These are phyloP conservation scores for Agrotis exclamationis DNA, from an alignment of 2,888 invertebrate species.

Conservation along the genomic window DNA sequence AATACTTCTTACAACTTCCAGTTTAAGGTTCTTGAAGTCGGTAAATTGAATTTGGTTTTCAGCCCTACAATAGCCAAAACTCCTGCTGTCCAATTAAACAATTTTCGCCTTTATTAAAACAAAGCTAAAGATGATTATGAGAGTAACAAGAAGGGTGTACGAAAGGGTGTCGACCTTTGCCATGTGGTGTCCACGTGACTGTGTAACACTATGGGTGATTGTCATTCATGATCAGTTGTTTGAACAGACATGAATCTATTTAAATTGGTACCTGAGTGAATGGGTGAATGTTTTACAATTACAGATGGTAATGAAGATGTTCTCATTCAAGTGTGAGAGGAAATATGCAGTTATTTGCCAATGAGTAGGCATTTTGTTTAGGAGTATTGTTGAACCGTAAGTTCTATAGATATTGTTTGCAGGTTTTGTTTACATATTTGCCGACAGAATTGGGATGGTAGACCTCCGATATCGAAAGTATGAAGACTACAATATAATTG, in stretches of 20 bases:
- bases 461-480: neutral
- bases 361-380: constrained; percentile 3
- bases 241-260: constrained; percentile 63
- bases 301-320: constrained; percentile 46
- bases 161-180: constrained; percentile 77
- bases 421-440: neutral
- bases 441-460: neutral
- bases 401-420: neutral
- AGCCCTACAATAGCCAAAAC: neutral
- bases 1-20: neutral
- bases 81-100: constrained; percentile 4
- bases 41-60: constrained; percentile 19
- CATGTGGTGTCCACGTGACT: constrained; percentile 77
- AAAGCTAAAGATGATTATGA: neutral
- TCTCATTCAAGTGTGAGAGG: constrained; percentile 45
- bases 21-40: constrained; percentile 12
- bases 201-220: constrained; percentile 61
- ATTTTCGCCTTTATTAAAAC: constrained; percentile 9
- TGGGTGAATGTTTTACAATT: constrained; percentile 52
- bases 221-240: constrained; percentile 69
- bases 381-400: neutral
- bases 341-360: constrained; percentile 21
- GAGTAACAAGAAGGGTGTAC: constrained; percentile 55
- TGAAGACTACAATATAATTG: neutral
- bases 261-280: constrained; percentile 53